Evolutionary conservation across 2,797 vertebrate genomes (phyloP), one percentile per base, ranked within the genome.

Genomic region (Galago senegalensis): DNA sequence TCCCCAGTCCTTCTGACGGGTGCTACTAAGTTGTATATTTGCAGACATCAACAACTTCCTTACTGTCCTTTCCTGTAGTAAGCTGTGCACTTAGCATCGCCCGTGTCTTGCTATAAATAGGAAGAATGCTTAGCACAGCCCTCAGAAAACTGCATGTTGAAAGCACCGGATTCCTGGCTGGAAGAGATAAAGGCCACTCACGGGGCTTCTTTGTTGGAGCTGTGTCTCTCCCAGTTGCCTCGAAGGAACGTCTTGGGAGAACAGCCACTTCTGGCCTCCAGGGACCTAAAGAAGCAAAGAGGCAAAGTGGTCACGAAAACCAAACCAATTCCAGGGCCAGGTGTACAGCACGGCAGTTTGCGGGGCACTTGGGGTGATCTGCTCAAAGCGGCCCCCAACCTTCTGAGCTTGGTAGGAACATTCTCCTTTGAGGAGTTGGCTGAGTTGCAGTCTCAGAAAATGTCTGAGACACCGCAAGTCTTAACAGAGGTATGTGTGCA

Each of bases 251-350:
- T 9, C 34, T 7, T 5, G 56, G 46, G 20, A 56, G n/a, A 46
- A 76, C 72, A 17, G 87, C 18, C 67, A 11, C 72, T 14, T 18
- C 13, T 2, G 76, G 61, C 12, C 77, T 56, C 53, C 2, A 2
- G 65, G 86, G 73, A 70, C 89, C 86, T 87, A 14, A 58, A 40
- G 67, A 80, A 81, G n/a, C 79, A 27, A 69, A 81, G n/a, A 61
- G 34, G 21, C 31, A 43, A 13, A 43, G n/a, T 46, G 3, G 61
- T 65, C 13, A 27, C 5, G 46, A 73, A 46, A 43, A 29, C 7
- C 6, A 37, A 37, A 21, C 14, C 25, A 2, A 3, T 25, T 3
- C 56, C 58, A n/a, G 49, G 53, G 17, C 11, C 56, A 27, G 37
- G 53, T 16, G 31, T 2, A 2, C 13, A 20, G 1, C 29, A 20